Percentiles rank a stretch among this genome's conserved stretches.
phyloP scores from a whole-genome alignment of 2,888 invertebrate genomes.

The Xestia sexstrigata region DNA sequence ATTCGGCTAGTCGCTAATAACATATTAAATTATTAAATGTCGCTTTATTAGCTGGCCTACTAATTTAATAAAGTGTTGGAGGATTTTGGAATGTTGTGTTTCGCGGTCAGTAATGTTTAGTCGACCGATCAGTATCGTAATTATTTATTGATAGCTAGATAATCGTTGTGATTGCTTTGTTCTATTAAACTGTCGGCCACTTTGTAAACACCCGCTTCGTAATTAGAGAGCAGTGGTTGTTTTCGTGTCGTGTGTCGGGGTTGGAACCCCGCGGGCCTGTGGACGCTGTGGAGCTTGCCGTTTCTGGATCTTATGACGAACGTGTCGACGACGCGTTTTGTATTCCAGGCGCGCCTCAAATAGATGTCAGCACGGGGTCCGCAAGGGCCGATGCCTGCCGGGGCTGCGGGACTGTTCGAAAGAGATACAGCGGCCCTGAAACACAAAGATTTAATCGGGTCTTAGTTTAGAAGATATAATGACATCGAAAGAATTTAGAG shows the following conservation, averaged over 20 bases:
- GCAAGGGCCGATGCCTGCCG: too few relatives aligned
- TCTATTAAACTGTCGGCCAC: neutral
- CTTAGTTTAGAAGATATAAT: too few relatives aligned
- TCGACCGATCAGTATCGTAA: neutral
- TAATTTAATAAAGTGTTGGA: slow-evolving; percentile 28
- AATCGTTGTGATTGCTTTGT: too few relatives aligned
- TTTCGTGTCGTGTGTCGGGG: neutral
- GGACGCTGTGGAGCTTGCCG: too few relatives aligned
- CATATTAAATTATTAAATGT: slow-evolving; percentile 48
- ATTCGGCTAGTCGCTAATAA: slow-evolving; percentile 51
- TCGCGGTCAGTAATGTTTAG: neutral
- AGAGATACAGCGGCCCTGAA: too few relatives aligned
- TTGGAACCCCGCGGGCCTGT: neutral
- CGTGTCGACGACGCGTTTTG: too few relatives aligned
- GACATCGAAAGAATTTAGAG: too few relatives aligned
- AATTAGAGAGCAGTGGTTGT: neutral
- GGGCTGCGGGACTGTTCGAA: too few relatives aligned
- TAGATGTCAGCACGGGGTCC: too few relatives aligned
- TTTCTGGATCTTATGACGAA: too few relatives aligned
- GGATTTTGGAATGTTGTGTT: neutral
- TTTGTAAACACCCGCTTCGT: neutral
- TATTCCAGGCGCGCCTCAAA: too few relatives aligned
- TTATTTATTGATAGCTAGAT: neutral
- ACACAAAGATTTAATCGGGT: too few relatives aligned
- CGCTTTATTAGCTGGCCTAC: slow-evolving; percentile 23